Conservation (phyloP, 2,888 invertebrate genomes). For the Oasisia sp. region DNA sequence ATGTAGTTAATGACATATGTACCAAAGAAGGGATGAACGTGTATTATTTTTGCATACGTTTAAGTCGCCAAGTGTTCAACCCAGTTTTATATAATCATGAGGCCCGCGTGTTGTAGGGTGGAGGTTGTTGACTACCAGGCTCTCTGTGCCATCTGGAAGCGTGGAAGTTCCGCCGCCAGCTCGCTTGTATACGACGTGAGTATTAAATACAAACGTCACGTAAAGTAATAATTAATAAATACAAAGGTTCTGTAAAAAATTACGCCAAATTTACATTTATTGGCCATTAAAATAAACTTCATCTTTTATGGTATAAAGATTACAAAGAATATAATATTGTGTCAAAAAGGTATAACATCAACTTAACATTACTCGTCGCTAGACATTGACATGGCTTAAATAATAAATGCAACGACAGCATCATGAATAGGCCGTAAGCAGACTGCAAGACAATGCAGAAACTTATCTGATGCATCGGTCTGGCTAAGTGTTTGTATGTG, state of each 20-base stretch:
- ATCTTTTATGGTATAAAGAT: background rate
- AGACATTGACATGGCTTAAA: background rate
- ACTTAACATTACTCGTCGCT: background rate
- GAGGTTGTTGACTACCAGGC: background rate
- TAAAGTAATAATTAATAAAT: background rate
- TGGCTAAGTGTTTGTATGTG: background rate
- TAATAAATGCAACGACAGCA: background rate
- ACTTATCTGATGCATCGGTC: background rate
- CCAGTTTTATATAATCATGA: background rate
- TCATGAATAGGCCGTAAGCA: background rate
- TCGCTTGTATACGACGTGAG: constrained; percentile 39
- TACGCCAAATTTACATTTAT: background rate
- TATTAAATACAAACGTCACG: background rate
- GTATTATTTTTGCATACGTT: no score
- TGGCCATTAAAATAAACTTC: background rate
- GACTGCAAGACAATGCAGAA: background rate
- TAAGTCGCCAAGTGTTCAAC: background rate
- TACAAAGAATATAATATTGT: background rate
- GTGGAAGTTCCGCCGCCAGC: constrained; percentile 31
- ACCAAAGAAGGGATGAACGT: no score
- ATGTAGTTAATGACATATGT: no score
- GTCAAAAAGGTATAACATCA: background rate
- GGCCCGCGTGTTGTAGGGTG: background rate
- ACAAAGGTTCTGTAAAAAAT: background rate
- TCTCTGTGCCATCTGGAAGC: constrained; percentile 41